Evolutionary conservation across 2,113 vertebrate species (phyloP).

Genomic region (Ahaetulla prasina): DNA sequence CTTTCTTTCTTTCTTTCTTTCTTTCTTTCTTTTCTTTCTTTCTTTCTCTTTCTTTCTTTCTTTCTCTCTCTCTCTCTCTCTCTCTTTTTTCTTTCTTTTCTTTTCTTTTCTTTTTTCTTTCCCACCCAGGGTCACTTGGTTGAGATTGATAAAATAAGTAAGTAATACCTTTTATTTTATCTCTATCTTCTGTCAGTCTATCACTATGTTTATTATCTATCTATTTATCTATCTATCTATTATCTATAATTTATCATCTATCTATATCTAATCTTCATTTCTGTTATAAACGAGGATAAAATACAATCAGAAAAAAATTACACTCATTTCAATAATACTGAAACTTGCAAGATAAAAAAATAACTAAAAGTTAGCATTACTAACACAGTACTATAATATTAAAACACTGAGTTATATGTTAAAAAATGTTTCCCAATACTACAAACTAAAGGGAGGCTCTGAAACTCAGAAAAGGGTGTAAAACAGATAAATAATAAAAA

Average conservation of each 20-base stretch:
- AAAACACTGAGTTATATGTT: not conserved
- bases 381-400: not conserved
- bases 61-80: too few relatives aligned
- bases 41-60: too few relatives aligned
- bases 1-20: not conserved
- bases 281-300: not conserved
- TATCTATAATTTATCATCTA: not conserved
- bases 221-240: not conserved
- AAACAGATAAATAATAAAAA: not conserved
- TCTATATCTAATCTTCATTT: not conserved
- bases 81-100: rapidly evolving
- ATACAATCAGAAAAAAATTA: not conserved
- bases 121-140: not conserved
- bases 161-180: too few relatives aligned
- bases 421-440: not conserved
- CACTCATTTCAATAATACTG: not conserved
- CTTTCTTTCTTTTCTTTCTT: not conserved
- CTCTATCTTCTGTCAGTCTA: too few relatives aligned
- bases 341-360: not conserved
- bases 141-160: not conserved
- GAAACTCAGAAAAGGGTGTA: not conserved
- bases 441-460: not conserved
- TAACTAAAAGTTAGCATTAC: not conserved
- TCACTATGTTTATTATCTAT: not conserved
- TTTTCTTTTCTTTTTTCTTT: too few relatives aligned